These are phyloP conservation scores for Aelia acuminata DNA, from an alignment of 2,888 invertebrate genomes.

Conservation along the genomic window DNA sequence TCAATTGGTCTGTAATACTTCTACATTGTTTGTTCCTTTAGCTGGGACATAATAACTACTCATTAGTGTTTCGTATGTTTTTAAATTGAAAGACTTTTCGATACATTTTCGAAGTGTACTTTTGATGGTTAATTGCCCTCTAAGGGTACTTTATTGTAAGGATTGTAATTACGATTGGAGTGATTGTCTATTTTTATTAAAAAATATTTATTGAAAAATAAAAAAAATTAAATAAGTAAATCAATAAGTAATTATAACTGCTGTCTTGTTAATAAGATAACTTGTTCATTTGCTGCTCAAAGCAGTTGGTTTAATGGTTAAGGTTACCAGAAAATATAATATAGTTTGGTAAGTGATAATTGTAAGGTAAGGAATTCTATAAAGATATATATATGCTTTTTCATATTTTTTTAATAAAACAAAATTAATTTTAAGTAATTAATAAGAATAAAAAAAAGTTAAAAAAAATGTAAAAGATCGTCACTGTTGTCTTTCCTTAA, in stretches of 20 bases:
- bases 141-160: conserved; percentile 2
- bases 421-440: conserved; percentile 11
- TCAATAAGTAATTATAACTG: neutral
- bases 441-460: neutral
- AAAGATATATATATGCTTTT: conserved; percentile 39
- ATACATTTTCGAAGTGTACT: conserved; percentile 9
- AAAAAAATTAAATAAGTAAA: conserved; percentile 4
- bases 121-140: neutral
- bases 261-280: conserved; percentile 30
- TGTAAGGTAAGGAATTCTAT: conserved; percentile 1
- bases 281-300: conserved; percentile 37
- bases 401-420: conserved; percentile 40
- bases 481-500: conserved; percentile 48
- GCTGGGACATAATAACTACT: neutral
- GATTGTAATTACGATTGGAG: neutral
- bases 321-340: conserved; percentile 39
- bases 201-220: neutral
- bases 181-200: conserved; percentile 26
- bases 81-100: conserved; percentile 11
- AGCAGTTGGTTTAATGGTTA: neutral
- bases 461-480: neutral
- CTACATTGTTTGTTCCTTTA: neutral
- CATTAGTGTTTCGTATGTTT: neutral
- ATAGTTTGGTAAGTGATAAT: conserved; percentile 31
- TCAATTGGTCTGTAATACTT: neutral